phyloP scores from a whole-genome alignment of 2,888 invertebrate species.

The Mechanitis messenoides region DNA sequence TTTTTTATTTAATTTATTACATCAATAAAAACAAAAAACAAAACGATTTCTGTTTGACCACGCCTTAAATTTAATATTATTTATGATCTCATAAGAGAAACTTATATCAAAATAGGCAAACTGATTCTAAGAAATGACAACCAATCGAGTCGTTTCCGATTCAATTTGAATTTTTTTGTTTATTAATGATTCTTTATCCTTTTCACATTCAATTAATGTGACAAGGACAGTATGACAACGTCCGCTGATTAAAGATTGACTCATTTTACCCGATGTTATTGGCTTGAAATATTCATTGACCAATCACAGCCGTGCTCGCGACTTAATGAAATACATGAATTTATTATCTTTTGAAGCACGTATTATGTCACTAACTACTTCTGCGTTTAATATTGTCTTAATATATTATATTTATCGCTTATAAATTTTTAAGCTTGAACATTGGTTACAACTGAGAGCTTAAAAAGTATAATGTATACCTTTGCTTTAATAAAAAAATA shows the following conservation, averaged over 20 bases:
- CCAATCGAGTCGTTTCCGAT: background rate
- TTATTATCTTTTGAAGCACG: conserved; percentile 1
- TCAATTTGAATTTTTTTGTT: conserved; percentile 5
- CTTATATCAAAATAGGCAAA: background rate
- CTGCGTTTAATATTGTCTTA: background rate
- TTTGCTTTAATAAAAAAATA: too few species aligned
- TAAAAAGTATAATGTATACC: too few species aligned
- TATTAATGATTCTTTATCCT: conserved; percentile 1
- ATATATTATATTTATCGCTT: background rate
- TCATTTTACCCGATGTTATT: conserved; percentile 2
- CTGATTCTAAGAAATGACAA: background rate
- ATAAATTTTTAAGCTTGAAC: too few species aligned
- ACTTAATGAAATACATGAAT: conserved; percentile 7
- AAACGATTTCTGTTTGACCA: too few species aligned
- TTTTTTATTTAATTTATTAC: too few species aligned
- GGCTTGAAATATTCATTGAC: conserved; percentile 6
- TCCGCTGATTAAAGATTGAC: conserved; percentile 6
- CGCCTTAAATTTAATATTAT: too few species aligned
- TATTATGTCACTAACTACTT: background rate
- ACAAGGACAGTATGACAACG: conserved; percentile 1
- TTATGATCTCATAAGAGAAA: background rate
- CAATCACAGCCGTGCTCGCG: background rate
- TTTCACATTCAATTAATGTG: background rate
- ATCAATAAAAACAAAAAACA: too few species aligned
- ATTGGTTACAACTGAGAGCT: too few species aligned